Evolutionary conservation across 2,113 vertebrate species (phyloP).

Genomic region (Agapornis roseicollis): DNA sequence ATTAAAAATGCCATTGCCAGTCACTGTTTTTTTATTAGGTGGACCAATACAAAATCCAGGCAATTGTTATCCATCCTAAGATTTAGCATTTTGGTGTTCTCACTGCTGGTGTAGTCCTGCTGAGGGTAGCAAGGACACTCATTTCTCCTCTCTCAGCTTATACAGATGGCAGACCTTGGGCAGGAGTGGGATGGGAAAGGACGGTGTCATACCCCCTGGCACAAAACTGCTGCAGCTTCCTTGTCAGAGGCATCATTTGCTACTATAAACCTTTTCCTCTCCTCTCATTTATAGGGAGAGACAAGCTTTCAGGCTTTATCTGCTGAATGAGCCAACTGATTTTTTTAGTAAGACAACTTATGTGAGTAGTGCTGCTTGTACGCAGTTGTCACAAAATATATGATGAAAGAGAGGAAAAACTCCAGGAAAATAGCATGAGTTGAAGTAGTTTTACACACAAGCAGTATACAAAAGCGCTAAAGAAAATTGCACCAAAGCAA

Average conservation of each 20-base stretch:
- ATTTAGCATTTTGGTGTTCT: accelerated
- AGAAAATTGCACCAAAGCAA: not conserved
- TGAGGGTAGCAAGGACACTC: not conserved
- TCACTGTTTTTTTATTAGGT: not conserved
- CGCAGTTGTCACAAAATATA: conserved; percentile 1
- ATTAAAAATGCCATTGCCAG: not conserved
- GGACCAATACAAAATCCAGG: not conserved
- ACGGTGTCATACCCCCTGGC: not conserved
- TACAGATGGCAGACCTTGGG: not conserved
- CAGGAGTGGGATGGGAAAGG: not conserved
- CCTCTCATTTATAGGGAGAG: not conserved
- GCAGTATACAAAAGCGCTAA: not conserved
- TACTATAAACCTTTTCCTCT: not conserved
- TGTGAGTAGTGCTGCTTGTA: not conserved
- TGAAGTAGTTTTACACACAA: not conserved
- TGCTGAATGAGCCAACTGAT: not conserved
- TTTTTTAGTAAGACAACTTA: not conserved
- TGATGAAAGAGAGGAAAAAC: not conserved
- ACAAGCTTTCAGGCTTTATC: conserved; percentile 11
- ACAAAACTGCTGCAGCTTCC: conserved; percentile 7
- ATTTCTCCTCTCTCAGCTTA: not conserved
- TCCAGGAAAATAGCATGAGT: not conserved
- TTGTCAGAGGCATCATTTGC: not conserved
- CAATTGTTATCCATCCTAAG: not conserved
- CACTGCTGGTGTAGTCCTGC: not conserved